Percentiles rank a stretch among this genome's conserved stretches.
Evolutionary conservation across 2,113 vertebrate species (phyloP).

Genomic region (Isichthys henryi): DNA sequence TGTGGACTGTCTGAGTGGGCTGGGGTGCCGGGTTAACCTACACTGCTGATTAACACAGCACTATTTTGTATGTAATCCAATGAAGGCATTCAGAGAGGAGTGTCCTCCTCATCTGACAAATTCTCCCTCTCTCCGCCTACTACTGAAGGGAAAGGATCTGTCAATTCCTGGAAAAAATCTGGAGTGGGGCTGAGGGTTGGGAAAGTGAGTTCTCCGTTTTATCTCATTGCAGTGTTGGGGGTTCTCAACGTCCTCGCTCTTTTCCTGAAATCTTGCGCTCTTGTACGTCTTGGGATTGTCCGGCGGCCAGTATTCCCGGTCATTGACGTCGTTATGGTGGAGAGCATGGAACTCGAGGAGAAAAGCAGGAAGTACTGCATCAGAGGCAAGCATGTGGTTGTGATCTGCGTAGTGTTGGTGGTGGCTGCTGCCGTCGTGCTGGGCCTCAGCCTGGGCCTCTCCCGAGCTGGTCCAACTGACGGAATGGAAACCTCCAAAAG

Average conservation of each 20-base stretch:
- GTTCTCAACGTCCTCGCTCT: not conserved
- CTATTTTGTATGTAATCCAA: slow-evolving; percentile 74
- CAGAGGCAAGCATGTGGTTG: slow-evolving; percentile 60
- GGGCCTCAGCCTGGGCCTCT: slow-evolving; percentile 78
- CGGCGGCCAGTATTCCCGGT: not conserved
- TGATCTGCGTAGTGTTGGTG: slow-evolving; percentile 65
- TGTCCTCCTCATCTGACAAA: not conserved
- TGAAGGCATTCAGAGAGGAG: slow-evolving; percentile 41
- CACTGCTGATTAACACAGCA: slow-evolving; percentile 56
- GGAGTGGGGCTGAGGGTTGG: not conserved
- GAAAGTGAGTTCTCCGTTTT: not conserved
- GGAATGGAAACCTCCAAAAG: not conserved
- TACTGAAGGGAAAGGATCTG: not conserved
- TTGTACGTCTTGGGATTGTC: not conserved
- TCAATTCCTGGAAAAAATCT: not conserved
- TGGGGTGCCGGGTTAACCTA: not conserved
- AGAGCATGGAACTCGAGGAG: slow-evolving; percentile 59
- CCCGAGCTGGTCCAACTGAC: slow-evolving; percentile 38
- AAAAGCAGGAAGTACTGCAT: slow-evolving; percentile 68
- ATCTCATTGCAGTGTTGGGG: not conserved
- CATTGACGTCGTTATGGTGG: slow-evolving; percentile 53
- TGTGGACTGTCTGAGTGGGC: not conserved
- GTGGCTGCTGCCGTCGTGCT: slow-evolving; percentile 66
- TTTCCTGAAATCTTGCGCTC: not conserved
- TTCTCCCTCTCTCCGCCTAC: not conserved